Evolutionary conservation across 1,140 invertebrate species (phyloP).

Genomic region (Dufourea novaeangliae): DNA sequence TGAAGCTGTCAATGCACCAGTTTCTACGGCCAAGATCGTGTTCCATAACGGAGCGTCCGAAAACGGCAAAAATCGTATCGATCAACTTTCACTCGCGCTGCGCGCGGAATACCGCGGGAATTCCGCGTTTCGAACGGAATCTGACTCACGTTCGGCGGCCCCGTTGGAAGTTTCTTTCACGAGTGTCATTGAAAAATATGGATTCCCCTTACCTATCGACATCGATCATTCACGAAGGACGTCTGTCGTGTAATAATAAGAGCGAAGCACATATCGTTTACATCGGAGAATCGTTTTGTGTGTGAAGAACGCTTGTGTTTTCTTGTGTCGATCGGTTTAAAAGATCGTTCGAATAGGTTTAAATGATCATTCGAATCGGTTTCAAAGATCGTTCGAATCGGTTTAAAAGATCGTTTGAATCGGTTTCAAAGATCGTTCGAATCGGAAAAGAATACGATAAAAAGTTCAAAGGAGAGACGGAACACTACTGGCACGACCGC

Average conservation of each 20-base stretch:
- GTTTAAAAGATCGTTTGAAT: neutral
- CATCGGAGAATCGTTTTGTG: neutral
- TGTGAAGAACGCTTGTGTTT: neutral
- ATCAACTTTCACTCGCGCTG: neutral
- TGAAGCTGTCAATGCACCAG: too few species aligned
- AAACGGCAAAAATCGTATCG: neutral
- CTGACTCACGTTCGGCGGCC: neutral
- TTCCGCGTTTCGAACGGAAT: neutral
- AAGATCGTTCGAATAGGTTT: neutral
- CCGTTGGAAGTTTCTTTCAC: neutral
- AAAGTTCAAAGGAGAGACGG: neutral
- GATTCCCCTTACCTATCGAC: constrained; percentile 14
- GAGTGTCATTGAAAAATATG: neutral
- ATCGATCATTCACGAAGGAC: neutral
- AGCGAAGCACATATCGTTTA: neutral
- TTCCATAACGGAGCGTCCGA: neutral
- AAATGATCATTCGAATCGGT: neutral
- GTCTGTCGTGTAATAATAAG: neutral
- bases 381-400: neutral
- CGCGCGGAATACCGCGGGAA: neutral
- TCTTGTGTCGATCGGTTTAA: neutral
- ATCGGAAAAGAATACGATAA: neutral
- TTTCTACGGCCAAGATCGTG: too few species aligned
- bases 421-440: neutral
- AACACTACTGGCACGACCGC: constrained; percentile 34